Evolutionary conservation across 2,888 invertebrate genomes (phyloP).

Genomic region (Cloeon dipterum): DNA sequence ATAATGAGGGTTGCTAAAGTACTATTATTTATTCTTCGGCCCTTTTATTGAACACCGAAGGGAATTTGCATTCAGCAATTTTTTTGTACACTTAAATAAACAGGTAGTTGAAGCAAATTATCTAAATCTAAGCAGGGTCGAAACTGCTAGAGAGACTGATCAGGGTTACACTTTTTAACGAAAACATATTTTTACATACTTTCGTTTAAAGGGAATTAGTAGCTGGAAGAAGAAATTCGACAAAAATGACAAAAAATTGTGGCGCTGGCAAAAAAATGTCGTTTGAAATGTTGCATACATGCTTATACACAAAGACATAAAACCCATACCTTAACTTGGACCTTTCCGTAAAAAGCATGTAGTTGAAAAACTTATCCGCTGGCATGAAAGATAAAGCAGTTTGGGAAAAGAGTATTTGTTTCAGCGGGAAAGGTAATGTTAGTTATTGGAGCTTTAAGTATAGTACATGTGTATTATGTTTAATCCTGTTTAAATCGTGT

Average conservation of each 20-base stretch:
- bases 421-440: not conserved
- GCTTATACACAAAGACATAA: not conserved
- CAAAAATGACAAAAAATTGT: not conserved
- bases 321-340: not conserved
- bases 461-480: too few species aligned
- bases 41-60: too few species aligned
- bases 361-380: not conserved
- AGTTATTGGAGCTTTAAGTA: not conserved
- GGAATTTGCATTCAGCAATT: too few species aligned
- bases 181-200: too few species aligned
- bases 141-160: too few species aligned
- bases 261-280: not conserved
- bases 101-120: too few species aligned
- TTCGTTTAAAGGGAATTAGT: not conserved
- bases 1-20: too few species aligned
- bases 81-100: too few species aligned
- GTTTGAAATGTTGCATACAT: not conserved
- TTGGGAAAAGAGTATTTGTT: not conserved
- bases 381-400: not conserved
- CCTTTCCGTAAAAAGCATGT: not conserved
- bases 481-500: too few species aligned
- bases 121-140: too few species aligned
- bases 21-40: too few species aligned
- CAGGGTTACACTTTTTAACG: too few species aligned
- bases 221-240: not conserved